Conservation (phyloP, 2,888 invertebrate species). For the Chaitophorus viminalis region DNA sequence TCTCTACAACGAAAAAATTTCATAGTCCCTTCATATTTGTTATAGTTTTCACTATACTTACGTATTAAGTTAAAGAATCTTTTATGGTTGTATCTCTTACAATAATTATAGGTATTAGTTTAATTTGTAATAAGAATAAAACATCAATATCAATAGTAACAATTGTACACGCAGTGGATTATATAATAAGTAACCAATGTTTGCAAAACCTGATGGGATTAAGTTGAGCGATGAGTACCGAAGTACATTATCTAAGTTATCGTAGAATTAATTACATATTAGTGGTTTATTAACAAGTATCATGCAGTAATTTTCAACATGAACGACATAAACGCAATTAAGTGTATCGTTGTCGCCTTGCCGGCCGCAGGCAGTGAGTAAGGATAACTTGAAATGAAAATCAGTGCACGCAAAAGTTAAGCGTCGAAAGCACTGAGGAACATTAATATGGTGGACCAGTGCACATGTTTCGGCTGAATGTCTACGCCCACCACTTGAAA, state of each 20-base stretch:
- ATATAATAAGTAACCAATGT: too few relatives aligned
- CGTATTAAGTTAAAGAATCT: too few relatives aligned
- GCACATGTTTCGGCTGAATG: background rate
- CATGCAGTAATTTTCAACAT: background rate
- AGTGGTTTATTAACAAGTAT: background rate
- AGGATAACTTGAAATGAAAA: background rate
- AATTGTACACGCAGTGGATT: too few relatives aligned
- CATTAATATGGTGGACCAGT: too few relatives aligned
- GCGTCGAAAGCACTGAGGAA: background rate
- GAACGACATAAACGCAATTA: background rate
- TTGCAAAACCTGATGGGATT: background rate
- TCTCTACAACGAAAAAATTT: too few relatives aligned
- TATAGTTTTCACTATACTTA: too few relatives aligned
- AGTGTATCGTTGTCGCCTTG: background rate
- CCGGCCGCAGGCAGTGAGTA: background rate
- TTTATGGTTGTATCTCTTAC: too few relatives aligned
- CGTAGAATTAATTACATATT: background rate
- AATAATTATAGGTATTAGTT: too few relatives aligned
- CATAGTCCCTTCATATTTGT: too few relatives aligned
- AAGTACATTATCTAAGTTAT: background rate
- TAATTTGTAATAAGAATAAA: too few relatives aligned
- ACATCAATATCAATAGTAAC: too few relatives aligned
- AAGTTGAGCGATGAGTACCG: background rate
- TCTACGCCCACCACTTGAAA: background rate
- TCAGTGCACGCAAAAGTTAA: background rate